phyloP scores from a whole-genome alignment of 2,888 invertebrate genomes.

The Sphaerophoria taeniata region DNA sequence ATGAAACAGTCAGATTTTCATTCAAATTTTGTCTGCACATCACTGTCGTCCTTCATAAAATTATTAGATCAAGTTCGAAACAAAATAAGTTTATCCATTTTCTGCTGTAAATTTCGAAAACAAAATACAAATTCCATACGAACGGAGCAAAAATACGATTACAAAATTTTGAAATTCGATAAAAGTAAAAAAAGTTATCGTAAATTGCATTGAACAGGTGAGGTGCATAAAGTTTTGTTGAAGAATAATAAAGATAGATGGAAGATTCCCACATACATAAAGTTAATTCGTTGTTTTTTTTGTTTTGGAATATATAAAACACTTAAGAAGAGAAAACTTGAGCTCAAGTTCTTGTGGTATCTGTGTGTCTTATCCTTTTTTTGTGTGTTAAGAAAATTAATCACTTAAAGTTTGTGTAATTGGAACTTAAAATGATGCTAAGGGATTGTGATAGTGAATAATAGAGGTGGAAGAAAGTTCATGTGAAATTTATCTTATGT shows the following conservation, averaged over 20 bases:
- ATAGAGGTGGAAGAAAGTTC: neutral
- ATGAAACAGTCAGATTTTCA: too few relatives aligned
- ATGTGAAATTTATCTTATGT: neutral
- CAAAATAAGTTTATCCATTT: neutral
- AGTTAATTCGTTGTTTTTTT: neutral
- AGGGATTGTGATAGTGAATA: neutral
- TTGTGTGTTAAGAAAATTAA: neutral
- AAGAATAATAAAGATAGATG: conserved; percentile 1
- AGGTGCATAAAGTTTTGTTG: neutral
- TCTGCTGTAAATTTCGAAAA: neutral
- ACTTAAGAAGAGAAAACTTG: neutral
- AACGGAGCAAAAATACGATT: neutral
- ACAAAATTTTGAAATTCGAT: conserved; percentile 19
- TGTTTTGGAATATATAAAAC: neutral
- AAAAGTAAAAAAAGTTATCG: conserved; percentile 17
- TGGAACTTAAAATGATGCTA: neutral
- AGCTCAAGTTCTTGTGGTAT: neutral
- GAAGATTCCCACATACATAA: neutral
- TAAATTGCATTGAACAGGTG: conserved; percentile 8
- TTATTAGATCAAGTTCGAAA: too few relatives aligned
- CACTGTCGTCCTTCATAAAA: neutral
- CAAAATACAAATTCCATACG: neutral
- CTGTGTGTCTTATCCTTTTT: neutral
- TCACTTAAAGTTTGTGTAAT: conserved; percentile 11
- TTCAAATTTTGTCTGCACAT: too few relatives aligned